Percentiles rank a stretch among this genome's conserved stretches.
phyloP scores from a whole-genome alignment of 2,888 invertebrate species.

The Cerceris ruficornis region DNA sequence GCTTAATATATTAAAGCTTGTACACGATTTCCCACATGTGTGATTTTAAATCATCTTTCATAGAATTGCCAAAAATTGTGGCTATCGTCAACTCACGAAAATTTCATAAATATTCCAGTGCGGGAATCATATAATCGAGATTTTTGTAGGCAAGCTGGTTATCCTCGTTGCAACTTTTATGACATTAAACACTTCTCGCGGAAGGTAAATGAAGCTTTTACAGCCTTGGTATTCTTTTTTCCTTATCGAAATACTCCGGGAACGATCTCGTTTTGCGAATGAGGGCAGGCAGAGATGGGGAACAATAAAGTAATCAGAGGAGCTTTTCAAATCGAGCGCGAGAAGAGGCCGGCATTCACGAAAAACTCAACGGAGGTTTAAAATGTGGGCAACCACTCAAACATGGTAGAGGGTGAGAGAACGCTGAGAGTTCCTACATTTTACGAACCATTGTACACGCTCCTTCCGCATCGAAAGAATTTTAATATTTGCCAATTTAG shows the following conservation, averaged over 20 bases:
- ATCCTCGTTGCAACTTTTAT: too few species aligned
- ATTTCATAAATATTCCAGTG: background rate
- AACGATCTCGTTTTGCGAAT: constrained; percentile 43
- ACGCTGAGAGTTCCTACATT: constrained; percentile 69
- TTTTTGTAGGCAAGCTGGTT: too few species aligned
- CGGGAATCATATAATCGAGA: background rate
- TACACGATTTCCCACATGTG: too few species aligned
- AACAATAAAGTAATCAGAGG: constrained; percentile 72
- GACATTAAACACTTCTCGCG: background rate
- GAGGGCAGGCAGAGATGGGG: constrained; percentile 66
- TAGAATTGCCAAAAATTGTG: too few species aligned
- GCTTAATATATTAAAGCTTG: too few species aligned
- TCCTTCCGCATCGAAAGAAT: constrained; percentile 75
- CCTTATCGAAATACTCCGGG: constrained; percentile 22
- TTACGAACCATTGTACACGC: constrained; percentile 69
- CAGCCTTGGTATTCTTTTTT: background rate
- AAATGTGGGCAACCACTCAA: constrained; percentile 64
- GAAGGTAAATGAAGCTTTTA: background rate
- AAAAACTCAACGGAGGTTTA: constrained; percentile 66
- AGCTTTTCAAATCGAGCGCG: constrained; percentile 63
- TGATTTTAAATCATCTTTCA: too few species aligned
- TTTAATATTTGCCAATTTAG: constrained; percentile 78
- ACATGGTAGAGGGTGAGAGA: constrained; percentile 32
- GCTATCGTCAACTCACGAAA: too few species aligned
- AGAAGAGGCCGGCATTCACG: constrained; percentile 47